Evolutionary conservation across 2,113 vertebrate species (phyloP), one percentile per base, ranked within the genome.

Genomic region (Glareola pratincola): DNA sequence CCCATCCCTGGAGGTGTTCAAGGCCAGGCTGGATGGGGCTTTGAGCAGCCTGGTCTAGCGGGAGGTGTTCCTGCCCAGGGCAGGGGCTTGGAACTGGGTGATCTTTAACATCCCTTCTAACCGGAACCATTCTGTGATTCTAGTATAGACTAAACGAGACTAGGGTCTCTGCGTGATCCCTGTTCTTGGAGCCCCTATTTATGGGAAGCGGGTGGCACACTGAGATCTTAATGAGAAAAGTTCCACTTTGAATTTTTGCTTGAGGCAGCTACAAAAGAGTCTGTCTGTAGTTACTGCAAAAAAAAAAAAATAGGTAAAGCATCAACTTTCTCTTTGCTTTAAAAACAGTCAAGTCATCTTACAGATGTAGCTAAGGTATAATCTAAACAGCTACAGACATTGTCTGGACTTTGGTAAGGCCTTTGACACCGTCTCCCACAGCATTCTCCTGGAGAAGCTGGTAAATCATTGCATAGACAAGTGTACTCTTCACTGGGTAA

Each of bases 181-280:
- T 39, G 4, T 27, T 16, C 18, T 8, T 2, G 8, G 30, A 14
- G 39, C 6, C 1, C 3, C 5, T 12, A 12, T 27, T 27, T 21
- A 43, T 8, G 53, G 54, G 27, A 37, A 27, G 59, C 18, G 8
- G 16, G 51, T 30, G 16, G 10, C 10, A 1, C 29, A 0, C 2
- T 14, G 5, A 14, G 17, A 1, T 43, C 11, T 17, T 14, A 4
- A 4, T 6, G 24, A 27, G 36, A 23, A 29, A 59, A 4, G 6
- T 21, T 60, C 2, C 7, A 2, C 9, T 14, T 0, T 60, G 21
- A 2, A 8, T 8, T 20, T 32, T 34, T 30, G 7, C 17, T 6
- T 64, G 17, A 22, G 68, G 11, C 14, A 45, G 43, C 18, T 37
- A 4, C 1, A 29, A n/a, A 66, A 62, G 11, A 8, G 8, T 4